Evolutionary conservation across 2,888 invertebrate species (phyloP), one percentile per base, ranked within the genome.

Genomic region (Caenorhabditis doughertyi): DNA sequence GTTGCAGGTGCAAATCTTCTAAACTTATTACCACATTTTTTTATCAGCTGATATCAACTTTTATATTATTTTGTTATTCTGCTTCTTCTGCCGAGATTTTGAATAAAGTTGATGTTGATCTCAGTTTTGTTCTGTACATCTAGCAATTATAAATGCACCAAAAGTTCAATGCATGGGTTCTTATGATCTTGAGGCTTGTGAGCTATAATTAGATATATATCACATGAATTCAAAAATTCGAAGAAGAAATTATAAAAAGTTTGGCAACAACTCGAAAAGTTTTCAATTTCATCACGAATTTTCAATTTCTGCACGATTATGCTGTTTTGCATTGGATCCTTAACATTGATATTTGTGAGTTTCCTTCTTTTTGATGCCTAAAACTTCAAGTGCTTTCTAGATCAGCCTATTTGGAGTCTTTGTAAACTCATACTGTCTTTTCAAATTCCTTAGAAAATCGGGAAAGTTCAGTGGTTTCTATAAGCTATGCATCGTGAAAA

Each of bases 401-500:
- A 72, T 72, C 16, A 62, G 72, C 29, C 4, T 18, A 9, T 49
- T 72, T 32, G 72, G 72, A 7, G 39, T 72, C 5, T 3, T 62
- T 7, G 53, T 72, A 2, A 72, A 72, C 53, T 25, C 47, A 8
- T 72, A 29, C 16, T 72, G 72, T 7, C 44, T 72, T 0, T 62
- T 62, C 62, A 72, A 72, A 42, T 72, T 72, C 39, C 44, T 72
- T 18, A 53, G 11, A 16, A 72, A 72, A 42, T 2, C 47, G 1
- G 72, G 72, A 39, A 72, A 62, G 29, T 62, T 62, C 42, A 62
- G 53, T 16, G 72, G 72, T 13, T 73, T 73, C n/a, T 47, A 65
- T 25, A 73, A 73, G 32, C 42, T 73, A 13, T 73, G 73, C 13
- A 65, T 73, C 4, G 73, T 65, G 25, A 73, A 73, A 56, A 65